Evolutionary conservation across 2,888 invertebrate genomes (phyloP), one percentile per base, ranked within the genome.

Genomic region (Ypsolopha scabrella): DNA sequence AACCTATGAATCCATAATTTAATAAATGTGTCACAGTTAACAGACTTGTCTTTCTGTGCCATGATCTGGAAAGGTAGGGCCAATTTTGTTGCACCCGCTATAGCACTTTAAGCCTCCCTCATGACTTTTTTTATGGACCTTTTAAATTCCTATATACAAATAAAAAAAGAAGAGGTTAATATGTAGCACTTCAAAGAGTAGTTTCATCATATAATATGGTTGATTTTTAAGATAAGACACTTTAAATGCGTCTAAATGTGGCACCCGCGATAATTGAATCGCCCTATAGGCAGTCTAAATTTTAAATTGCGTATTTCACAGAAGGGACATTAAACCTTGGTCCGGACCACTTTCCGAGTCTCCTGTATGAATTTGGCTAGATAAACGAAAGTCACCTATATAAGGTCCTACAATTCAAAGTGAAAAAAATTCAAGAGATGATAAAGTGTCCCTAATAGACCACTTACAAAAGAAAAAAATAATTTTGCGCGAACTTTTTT

Each of bases 1-100:
- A 51, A 44, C 36, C 44, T 51, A 53, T 38, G 8, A 51, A 51
- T 47, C 46, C 51, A 51, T 52, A 50, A 50, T 13, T 41, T 50
- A 50, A 37, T 52, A 51, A 51, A 51, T 41, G 48, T 52, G 11
- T 48, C 39, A 38, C 38, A 50, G 52, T 55, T 53, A 53, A 55
- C 51, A 55, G 55, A 55, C 46, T 52, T 55, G 24, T 55, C 43
- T 51, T 55, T 51, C 51, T 51, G 39, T 51, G 7, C 50, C 45
- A 13, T 54, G 53, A 57, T 50, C 57, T 52, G 49, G 54, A 51
- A 54, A 51, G 53, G 52, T 51, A 52, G 46, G 57, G 57, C 55
- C 53, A 53, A 57, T 2, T 39, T 48, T 39, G 48, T 52, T 52
- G 50, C 50, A 41, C 50, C 50, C 41, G 50, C 50, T n/a, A 52